Conservation (phyloP, 2,888 invertebrate species). For the Timandra comae region DNA sequence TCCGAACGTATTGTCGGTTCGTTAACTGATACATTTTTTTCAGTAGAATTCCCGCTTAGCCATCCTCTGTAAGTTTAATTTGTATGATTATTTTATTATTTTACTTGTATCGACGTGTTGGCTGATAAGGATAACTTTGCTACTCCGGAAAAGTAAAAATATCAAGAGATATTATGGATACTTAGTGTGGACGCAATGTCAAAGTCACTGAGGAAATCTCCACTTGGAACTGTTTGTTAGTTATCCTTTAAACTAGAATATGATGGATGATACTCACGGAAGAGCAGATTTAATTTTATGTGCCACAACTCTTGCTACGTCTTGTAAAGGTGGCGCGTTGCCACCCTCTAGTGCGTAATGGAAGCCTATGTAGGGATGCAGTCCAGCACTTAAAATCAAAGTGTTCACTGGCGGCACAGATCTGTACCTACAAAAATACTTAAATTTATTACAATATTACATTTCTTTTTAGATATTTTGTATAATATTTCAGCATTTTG, state of each 20-base stretch:
- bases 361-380: constrained; percentile 90
- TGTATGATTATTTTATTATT: no score
- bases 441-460: no score
- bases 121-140: no score
- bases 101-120: no score
- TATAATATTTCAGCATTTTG: not conserved
- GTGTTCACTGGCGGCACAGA: constrained; percentile 86
- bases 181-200: no score
- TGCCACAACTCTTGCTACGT: constrained; percentile 95
- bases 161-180: no score
- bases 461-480: no score
- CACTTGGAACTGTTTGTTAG: no score
- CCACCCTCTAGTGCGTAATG: constrained; percentile 94
- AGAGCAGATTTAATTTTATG: constrained; percentile 88
- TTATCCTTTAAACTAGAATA: not conserved
- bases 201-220: no score
- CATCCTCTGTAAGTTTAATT: constrained; percentile 69
- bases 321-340: constrained; percentile 85
- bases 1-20: constrained; percentile 80
- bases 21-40: constrained; percentile 36
- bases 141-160: no score
- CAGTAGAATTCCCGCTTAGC: constrained; percentile 54
- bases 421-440: no score
- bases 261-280: constrained; percentile 77
- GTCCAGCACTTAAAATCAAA: constrained; percentile 86